Evolutionary conservation across 2,888 invertebrate genomes (phyloP).

Genomic region (Drosophila affinis): DNA sequence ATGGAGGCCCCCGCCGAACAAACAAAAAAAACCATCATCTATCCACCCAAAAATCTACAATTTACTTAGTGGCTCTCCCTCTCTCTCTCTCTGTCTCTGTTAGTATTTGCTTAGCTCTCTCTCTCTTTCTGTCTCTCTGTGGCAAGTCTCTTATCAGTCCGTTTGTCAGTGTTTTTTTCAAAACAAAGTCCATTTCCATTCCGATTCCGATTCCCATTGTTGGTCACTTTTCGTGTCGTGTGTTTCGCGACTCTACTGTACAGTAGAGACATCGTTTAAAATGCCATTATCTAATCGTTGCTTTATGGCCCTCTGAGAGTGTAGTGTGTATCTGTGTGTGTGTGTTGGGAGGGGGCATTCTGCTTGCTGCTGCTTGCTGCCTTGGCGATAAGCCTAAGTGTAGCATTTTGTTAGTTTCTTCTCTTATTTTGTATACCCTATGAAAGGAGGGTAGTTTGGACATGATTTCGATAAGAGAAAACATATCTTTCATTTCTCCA

Average conservation of each 20-base stretch:
- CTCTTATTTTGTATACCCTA: not conserved
- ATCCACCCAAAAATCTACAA: not conserved
- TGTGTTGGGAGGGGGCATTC: slow-evolving; percentile 11
- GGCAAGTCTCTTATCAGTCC: slow-evolving; percentile 37
- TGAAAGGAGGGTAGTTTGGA: not conserved
- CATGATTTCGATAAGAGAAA: not conserved
- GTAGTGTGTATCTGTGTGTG: not conserved
- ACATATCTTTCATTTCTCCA: too few species aligned
- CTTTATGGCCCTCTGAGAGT: slow-evolving; percentile 10
- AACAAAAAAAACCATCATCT: not conserved
- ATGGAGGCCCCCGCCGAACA: not conserved
- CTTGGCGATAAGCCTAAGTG: slow-evolving; percentile 61
- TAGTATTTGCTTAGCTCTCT: slow-evolving; percentile 10
- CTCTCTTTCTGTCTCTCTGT: not conserved
- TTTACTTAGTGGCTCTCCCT: slow-evolving; percentile 2
- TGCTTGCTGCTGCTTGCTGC: not conserved
- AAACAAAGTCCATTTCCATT: slow-evolving; percentile 74
- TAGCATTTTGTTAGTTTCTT: slow-evolving; percentile 54
- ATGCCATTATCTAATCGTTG: slow-evolving; percentile 71
- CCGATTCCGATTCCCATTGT: slow-evolving; percentile 16
- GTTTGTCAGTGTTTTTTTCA: slow-evolving; percentile 55
- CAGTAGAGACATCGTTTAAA: slow-evolving; percentile 73
- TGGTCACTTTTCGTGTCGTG: slow-evolving; percentile 62
- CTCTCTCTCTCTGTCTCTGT: not conserved
- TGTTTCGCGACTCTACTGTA: slow-evolving; percentile 56